Conservation (phyloP, 2,888 invertebrate genomes). For the Eupeodes luniger region DNA sequence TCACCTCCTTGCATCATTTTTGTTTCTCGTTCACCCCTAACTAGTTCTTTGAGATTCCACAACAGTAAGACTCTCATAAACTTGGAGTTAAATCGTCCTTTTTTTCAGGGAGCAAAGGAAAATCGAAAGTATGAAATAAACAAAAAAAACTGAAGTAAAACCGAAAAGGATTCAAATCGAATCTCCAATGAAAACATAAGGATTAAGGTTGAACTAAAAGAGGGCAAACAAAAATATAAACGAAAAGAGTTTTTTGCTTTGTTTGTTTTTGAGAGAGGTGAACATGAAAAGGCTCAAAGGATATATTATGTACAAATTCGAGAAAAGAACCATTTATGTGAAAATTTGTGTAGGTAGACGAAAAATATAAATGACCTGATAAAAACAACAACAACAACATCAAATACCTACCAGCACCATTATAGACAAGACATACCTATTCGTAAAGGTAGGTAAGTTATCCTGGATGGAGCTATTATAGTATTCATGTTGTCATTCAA, state of each 20-base stretch:
- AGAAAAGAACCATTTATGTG: slow-evolving; percentile 59
- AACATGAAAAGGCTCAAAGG: slow-evolving; percentile 40
- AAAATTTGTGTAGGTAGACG: slow-evolving; percentile 56
- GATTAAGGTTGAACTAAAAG: not conserved
- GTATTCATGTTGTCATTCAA: slow-evolving; percentile 13
- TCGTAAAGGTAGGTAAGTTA: not conserved
- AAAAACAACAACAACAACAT: not conserved
- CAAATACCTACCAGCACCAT: too few species aligned
- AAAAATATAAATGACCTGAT: slow-evolving; percentile 50
- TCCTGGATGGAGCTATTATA: not conserved
- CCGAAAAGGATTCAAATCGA: slow-evolving; percentile 26
- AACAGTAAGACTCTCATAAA: slow-evolving; percentile 66
- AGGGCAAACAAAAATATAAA: slow-evolving; percentile 7
- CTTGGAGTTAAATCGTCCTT: slow-evolving; percentile 65
- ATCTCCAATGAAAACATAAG: slow-evolving; percentile 9
- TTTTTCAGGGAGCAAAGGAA: not conserved
- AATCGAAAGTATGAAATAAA: slow-evolving; percentile 3
- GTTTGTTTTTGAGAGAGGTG: slow-evolving; percentile 18
- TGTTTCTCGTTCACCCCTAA: not conserved
- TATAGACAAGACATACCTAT: too few species aligned
- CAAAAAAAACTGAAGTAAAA: not conserved
- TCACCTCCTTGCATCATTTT: slow-evolving; percentile 24
- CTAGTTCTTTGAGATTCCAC: slow-evolving; percentile 32
- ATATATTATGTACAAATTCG: slow-evolving; percentile 4
- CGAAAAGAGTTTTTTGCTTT: slow-evolving; percentile 8